A percentile compares a stretch with the other conserved stretches of the same genome.
Evolutionary conservation across 2,888 invertebrate species (phyloP).

Genomic region (Hyles lineata): DNA sequence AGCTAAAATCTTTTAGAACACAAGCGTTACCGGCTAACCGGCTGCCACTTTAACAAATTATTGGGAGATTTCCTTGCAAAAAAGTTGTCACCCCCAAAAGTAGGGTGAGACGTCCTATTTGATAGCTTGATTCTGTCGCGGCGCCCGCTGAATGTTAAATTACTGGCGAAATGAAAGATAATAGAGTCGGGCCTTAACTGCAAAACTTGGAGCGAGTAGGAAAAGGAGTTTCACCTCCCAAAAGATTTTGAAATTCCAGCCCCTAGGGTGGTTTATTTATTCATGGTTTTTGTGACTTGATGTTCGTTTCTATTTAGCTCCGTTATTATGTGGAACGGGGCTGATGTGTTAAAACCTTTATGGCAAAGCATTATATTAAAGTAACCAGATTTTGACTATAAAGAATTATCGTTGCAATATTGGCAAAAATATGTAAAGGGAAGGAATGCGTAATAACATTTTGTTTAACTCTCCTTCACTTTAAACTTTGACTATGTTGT

Average conservation of each 20-base stretch:
- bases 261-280: conserved; percentile 76
- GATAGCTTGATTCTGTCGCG: conserved; percentile 75
- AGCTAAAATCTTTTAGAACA: conserved; percentile 72
- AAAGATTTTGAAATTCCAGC: conserved; percentile 75
- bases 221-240: conserved; percentile 76
- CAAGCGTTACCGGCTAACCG: conserved; percentile 81
- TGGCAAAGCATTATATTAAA: neutral
- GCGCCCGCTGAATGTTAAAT: conserved; percentile 82
- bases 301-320: conserved; percentile 54
- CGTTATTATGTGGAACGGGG: conserved; percentile 8
- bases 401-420: neutral
- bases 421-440: too few species aligned
- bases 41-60: conserved; percentile 84
- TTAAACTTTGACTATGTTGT: too few species aligned
- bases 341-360: conserved; percentile 29
- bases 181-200: conserved; percentile 76
- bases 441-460: too few species aligned
- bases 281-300: conserved; percentile 67
- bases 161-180: conserved; percentile 84
- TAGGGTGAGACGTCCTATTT: conserved; percentile 75
- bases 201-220: conserved; percentile 45
- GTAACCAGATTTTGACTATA: neutral
- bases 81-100: conserved; percentile 76
- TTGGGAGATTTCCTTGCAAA: conserved; percentile 77
- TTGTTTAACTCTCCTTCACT: too few species aligned